These are phyloP conservation scores for Leptoclinus maculatus DNA, from an alignment of 2,797 vertebrate genomes.

Conservation along the genomic window DNA sequence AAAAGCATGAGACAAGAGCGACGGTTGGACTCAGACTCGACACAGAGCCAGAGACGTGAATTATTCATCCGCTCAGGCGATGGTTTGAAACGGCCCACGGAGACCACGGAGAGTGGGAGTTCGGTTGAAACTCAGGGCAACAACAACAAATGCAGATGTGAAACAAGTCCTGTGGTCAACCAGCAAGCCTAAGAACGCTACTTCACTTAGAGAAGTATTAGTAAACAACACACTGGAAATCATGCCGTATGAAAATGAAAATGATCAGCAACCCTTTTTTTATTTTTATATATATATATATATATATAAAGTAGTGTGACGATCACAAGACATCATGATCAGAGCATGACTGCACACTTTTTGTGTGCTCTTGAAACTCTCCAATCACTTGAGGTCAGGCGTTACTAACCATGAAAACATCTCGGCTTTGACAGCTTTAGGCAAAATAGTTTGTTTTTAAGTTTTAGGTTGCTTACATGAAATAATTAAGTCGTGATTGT, in stretches of 20 bases:
- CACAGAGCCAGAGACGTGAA: slow-evolving; percentile 63
- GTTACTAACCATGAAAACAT: not conserved
- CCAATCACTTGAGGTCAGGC: not conserved
- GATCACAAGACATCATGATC: slow-evolving; percentile 49
- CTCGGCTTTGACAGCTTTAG: not conserved
- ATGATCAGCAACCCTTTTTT: not conserved
- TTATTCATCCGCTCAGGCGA: slow-evolving; percentile 74
- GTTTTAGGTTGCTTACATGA: not conserved
- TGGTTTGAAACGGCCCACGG: slow-evolving; percentile 47
- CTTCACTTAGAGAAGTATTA: not conserved
- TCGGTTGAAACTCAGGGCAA: slow-evolving; percentile 35
- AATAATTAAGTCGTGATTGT: not conserved
- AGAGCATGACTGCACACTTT: not conserved
- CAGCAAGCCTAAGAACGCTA: not conserved
- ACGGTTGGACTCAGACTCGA: slow-evolving; percentile 64
- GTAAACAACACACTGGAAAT: slow-evolving; percentile 16
- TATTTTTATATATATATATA: no score
- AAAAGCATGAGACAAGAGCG: slow-evolving; percentile 53
- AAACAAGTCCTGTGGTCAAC: slow-evolving; percentile 43
- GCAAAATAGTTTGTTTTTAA: not conserved
- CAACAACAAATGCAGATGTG: slow-evolving; percentile 60
- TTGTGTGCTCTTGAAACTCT: not conserved
- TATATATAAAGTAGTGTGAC: slow-evolving; percentile 24
- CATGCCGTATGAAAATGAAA: slow-evolving; percentile 1
- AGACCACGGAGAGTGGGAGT: slow-evolving; percentile 29